phyloP scores from a whole-genome alignment of 2,888 invertebrate genomes.

The Itoplectis maculator region DNA sequence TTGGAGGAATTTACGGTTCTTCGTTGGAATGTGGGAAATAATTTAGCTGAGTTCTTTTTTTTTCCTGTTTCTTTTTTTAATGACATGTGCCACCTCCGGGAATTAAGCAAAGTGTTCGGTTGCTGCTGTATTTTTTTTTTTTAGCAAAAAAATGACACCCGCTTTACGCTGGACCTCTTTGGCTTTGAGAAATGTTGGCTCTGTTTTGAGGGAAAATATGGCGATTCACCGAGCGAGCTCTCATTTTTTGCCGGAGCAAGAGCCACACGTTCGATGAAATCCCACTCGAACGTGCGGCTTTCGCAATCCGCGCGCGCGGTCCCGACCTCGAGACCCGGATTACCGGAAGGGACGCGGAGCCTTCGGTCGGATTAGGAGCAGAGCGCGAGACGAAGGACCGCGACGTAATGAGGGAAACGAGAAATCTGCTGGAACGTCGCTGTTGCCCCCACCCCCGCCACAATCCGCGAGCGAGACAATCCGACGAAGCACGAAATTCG shows the following conservation, averaged over 20 bases:
- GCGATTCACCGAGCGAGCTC: not conserved
- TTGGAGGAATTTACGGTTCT: too few species aligned
- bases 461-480: not conserved
- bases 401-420: conserved; percentile 36
- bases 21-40: too few species aligned
- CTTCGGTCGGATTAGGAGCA: conserved; percentile 46
- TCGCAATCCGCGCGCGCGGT: conserved; percentile 41
- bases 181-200: not conserved
- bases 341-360: conserved; percentile 36
- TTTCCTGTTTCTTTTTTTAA: too few species aligned
- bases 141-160: not conserved
- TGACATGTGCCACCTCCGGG: too few species aligned
- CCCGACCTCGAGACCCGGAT: conserved; percentile 47
- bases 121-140: too few species aligned
- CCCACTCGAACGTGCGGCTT: conserved; percentile 13
- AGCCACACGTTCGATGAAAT: conserved; percentile 34
- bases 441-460: not conserved
- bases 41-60: not conserved
- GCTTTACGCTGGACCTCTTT: not conserved
- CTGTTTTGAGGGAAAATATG: too few species aligned
- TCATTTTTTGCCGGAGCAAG: not conserved
- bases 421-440: conserved; percentile 48
- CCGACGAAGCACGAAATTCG: not conserved
- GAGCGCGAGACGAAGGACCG: conserved; percentile 4
- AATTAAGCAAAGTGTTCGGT: not conserved